phyloP scores from a whole-genome alignment of 64 coral and sea anemone species.

The Stylophora pistillata region DNA sequence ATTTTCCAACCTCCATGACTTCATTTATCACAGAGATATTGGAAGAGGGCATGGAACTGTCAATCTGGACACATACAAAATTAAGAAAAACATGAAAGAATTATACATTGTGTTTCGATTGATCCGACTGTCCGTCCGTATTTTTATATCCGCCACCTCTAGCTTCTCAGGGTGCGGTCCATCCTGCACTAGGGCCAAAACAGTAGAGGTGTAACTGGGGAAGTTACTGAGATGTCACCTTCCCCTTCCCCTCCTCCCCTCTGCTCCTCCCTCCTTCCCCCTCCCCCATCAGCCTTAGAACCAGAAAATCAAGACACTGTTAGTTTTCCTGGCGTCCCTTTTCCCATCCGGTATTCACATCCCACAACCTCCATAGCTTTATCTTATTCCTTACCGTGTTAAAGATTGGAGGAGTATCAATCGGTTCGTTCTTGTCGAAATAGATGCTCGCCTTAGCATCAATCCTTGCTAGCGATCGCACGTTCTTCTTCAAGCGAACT shows the following conservation, averaged over 20 bases:
- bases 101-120: no score
- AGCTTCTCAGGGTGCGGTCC: neutral
- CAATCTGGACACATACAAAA: slow-evolving; percentile 50
- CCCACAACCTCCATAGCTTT: neutral
- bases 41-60: slow-evolving; percentile 61
- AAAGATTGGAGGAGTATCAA: slow-evolving; percentile 87
- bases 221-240: no score
- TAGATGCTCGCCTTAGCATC: slow-evolving; percentile 85
- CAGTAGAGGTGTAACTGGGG: no score
- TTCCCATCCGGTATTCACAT: no score
- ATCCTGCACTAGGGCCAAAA: no score
- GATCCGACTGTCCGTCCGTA: no score
- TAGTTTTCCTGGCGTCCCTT: neutral
- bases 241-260: no score
- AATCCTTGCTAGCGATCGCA: slow-evolving; percentile 49
- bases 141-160: no score
- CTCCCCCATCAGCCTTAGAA: no score
- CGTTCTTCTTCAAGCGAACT: slow-evolving; percentile 48
- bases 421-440: slow-evolving; percentile 84
- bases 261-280: no score
- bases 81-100: neutral
- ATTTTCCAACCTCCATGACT: slow-evolving; percentile 58
- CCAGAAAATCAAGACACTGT: no score
- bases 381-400: slow-evolving; percentile 66
- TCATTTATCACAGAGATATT: slow-evolving; percentile 73